Conservation (phyloP, 2,113 vertebrate species). For the Crotalus helleri region DNA sequence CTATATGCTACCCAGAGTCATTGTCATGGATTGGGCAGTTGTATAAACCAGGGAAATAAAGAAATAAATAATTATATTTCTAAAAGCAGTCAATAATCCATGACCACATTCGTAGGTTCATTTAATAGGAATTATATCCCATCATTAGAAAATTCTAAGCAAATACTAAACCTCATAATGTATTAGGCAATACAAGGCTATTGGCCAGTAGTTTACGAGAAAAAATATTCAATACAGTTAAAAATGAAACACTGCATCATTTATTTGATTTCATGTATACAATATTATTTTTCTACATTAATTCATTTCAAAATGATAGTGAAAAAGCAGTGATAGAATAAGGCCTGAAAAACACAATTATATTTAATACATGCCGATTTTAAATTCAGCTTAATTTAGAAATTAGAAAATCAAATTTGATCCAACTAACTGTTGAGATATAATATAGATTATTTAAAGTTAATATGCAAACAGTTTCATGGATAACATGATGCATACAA, state of each 20-base stretch:
- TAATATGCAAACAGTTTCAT: not conserved
- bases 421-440: not conserved
- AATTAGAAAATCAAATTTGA: constrained; percentile 46
- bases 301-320: constrained; percentile 21
- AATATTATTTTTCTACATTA: constrained; percentile 46
- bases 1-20: not conserved
- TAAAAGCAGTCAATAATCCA: not conserved
- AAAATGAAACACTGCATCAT: constrained; percentile 42
- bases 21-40: not conserved
- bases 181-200: not conserved
- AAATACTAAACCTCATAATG: not conserved
- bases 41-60: not conserved
- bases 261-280: constrained; percentile 32
- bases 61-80: not conserved
- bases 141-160: not conserved
- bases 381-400: constrained; percentile 48
- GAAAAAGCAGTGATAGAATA: constrained; percentile 34
- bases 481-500: not conserved
- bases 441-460: not conserved
- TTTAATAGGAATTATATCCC: not conserved
- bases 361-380: constrained; percentile 46
- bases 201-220: not conserved
- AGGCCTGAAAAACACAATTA: constrained; percentile 29
- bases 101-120: not conserved
- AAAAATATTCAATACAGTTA: not conserved